A percentile compares a stretch with the other conserved stretches of the same genome.
Evolutionary conservation across 37 sponge, comb jelly and placozoan species (phyloP).

Genomic region (Halisarca cf. caerulea): DNA sequence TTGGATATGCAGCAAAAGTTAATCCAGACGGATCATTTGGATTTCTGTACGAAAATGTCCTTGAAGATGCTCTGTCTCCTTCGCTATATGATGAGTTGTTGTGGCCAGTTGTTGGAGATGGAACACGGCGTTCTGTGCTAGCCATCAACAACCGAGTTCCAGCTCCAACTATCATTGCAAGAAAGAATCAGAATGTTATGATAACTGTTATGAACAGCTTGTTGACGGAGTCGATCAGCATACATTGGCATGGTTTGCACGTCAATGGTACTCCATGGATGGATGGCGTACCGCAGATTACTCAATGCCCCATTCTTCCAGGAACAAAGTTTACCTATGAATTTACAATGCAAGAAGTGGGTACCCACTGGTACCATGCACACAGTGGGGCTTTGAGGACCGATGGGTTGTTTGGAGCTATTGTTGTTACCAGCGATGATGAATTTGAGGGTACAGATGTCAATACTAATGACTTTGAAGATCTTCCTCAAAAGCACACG

Average conservation of each 20-base stretch:
- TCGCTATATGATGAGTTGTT: background rate
- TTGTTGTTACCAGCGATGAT: conserved; percentile 42
- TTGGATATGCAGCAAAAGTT: background rate
- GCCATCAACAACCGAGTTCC: background rate
- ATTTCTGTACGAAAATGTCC: background rate
- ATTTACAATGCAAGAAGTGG: conserved; percentile 56
- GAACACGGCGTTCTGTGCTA: background rate
- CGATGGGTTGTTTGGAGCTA: conserved; percentile 77
- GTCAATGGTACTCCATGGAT: conserved; percentile 65
- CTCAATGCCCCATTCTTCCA: conserved; percentile 66
- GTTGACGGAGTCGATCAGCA: conserved; percentile 46
- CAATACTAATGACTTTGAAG: background rate
- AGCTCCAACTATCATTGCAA: background rate
- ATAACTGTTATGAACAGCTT: conserved; percentile 56
- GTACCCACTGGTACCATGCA: conserved; percentile 86
- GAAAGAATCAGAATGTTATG: background rate
- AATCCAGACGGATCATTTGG: background rate
- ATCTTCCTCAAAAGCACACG: conserved; percentile 59
- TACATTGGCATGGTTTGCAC: conserved; percentile 89
- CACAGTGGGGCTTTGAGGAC: conserved; percentile 73
- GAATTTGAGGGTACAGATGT: background rate
- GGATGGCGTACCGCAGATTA: conserved; percentile 72
- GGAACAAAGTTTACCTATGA: conserved; percentile 48
- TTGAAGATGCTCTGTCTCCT: background rate
- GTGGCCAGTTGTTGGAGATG: background rate